These are phyloP conservation scores for Agrenia bidenticulata DNA, from an alignment of 2,888 invertebrate species.

Conservation along the genomic window DNA sequence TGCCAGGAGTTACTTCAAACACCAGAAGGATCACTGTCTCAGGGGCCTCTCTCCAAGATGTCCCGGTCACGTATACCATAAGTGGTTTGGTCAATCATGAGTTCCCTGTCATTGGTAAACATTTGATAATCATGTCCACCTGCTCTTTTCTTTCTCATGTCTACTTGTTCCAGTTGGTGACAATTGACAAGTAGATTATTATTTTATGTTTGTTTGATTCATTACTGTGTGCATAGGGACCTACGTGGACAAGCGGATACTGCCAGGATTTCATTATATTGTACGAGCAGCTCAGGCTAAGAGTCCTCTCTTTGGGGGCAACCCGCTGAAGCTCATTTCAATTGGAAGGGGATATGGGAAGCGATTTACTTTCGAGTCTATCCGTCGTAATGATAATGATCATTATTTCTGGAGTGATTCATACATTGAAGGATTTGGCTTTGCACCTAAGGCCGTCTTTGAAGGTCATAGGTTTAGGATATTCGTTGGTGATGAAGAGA, in stretches of 20 bases:
- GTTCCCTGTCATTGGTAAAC: constrained; percentile 69
- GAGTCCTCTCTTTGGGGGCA: constrained; percentile 67
- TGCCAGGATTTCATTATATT: constrained; percentile 72
- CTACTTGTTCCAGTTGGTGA: too few species aligned
- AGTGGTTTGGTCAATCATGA: constrained; percentile 68
- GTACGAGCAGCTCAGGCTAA: constrained; percentile 68
- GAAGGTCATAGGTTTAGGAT: constrained; percentile 68
- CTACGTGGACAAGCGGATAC: constrained; percentile 69
- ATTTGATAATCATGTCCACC: too few species aligned
- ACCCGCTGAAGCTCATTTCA: constrained; percentile 65
- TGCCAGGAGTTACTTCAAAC: constrained; percentile 66
- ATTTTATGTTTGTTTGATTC: too few species aligned
- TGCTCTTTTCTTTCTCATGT: background rate
- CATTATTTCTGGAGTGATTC: constrained; percentile 79
- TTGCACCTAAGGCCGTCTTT: constrained; percentile 66
- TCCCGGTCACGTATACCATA: constrained; percentile 68
- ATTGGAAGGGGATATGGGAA: constrained; percentile 77
- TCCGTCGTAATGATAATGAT: constrained; percentile 57
- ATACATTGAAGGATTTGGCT: constrained; percentile 69
- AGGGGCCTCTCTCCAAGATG: constrained; percentile 65
- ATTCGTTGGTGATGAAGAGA: constrained; percentile 63
- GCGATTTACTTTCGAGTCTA: constrained; percentile 69
- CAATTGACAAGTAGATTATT: too few species aligned
- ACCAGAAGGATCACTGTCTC: constrained; percentile 66
- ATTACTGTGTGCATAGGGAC: too few species aligned